phyloP scores from a whole-genome alignment of 2,113 vertebrate genomes.

The Fregata magnificens region DNA sequence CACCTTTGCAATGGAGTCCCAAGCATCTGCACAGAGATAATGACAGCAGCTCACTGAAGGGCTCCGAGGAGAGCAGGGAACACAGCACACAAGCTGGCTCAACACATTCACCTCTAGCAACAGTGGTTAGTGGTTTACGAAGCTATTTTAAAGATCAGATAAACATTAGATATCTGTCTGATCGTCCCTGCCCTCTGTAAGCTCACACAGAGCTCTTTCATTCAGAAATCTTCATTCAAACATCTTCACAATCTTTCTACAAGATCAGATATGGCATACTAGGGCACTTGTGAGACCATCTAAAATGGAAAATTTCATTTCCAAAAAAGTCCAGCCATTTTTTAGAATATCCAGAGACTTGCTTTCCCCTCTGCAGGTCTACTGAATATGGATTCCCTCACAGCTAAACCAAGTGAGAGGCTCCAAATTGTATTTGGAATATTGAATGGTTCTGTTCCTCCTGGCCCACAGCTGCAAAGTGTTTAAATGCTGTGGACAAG shows the following conservation, averaged over 20 bases:
- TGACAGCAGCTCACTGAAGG: not conserved
- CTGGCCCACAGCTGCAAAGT: not conserved
- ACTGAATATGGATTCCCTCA: not conserved
- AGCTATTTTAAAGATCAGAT: not conserved
- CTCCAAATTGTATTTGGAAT: not conserved
- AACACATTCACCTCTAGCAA: not conserved
- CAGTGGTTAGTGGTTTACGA: not conserved
- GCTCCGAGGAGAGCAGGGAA: not conserved
- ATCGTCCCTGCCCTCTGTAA: not conserved
- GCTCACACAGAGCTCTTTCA: not conserved
- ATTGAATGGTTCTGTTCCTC: not conserved
- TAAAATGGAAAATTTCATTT: not conserved
- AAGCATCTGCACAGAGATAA: constrained; percentile 64
- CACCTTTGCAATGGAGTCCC: constrained; percentile 79
- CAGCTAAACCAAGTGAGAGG: not conserved
- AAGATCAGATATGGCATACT: not conserved
- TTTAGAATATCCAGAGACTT: not conserved
- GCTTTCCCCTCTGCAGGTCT: not conserved
- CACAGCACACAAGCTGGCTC: not conserved
- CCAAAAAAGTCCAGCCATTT: not conserved
- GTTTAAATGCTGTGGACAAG: not conserved
- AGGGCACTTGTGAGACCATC: not conserved
- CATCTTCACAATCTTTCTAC: not conserved
- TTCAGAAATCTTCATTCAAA: not conserved
- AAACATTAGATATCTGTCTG: not conserved